These are phyloP conservation scores for Psylliodes chrysocephalus DNA, from an alignment of 2,888 invertebrate species.

Conservation along the genomic window DNA sequence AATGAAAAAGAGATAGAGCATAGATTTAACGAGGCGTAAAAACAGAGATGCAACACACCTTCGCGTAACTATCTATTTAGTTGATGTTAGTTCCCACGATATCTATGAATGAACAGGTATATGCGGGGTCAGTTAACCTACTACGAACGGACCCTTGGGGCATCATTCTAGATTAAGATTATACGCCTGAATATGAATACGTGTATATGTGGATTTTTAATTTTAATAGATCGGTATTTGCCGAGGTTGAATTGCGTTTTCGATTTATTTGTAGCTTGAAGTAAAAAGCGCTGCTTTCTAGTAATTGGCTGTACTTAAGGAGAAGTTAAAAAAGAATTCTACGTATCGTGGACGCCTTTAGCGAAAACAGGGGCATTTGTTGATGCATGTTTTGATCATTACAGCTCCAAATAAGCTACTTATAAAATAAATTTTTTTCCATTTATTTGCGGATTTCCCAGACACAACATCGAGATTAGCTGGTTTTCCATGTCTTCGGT, in stretches of 20 bases:
- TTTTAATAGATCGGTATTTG: slow-evolving; percentile 22
- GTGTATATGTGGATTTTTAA: slow-evolving; percentile 22
- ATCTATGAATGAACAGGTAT: slow-evolving; percentile 63
- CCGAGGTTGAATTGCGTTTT: neutral
- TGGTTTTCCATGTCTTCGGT: too few relatives aligned
- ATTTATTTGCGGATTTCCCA: too few relatives aligned
- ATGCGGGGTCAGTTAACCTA: slow-evolving; percentile 61
- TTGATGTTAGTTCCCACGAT: slow-evolving; percentile 58
- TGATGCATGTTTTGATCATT: too few relatives aligned
- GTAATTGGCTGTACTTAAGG: neutral
- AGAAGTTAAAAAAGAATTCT: too few relatives aligned
- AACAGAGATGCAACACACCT: slow-evolving; percentile 45
- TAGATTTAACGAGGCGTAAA: slow-evolving; percentile 18
- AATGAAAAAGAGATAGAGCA: slow-evolving; percentile 34
- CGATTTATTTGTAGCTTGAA: slow-evolving; percentile 17
- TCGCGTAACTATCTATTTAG: slow-evolving; percentile 47
- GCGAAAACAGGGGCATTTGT: too few relatives aligned
- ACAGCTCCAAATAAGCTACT: too few relatives aligned
- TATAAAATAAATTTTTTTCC: too few relatives aligned
- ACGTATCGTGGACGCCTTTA: too few relatives aligned
- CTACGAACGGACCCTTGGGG: slow-evolving; percentile 51
- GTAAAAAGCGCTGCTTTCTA: slow-evolving; percentile 10
- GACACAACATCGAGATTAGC: too few relatives aligned
- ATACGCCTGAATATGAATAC: slow-evolving; percentile 50
- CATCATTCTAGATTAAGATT: slow-evolving; percentile 52